Evolutionary conservation across 2,113 vertebrate genomes (phyloP).

Genomic region (Micronycteris hirsuta): DNA sequence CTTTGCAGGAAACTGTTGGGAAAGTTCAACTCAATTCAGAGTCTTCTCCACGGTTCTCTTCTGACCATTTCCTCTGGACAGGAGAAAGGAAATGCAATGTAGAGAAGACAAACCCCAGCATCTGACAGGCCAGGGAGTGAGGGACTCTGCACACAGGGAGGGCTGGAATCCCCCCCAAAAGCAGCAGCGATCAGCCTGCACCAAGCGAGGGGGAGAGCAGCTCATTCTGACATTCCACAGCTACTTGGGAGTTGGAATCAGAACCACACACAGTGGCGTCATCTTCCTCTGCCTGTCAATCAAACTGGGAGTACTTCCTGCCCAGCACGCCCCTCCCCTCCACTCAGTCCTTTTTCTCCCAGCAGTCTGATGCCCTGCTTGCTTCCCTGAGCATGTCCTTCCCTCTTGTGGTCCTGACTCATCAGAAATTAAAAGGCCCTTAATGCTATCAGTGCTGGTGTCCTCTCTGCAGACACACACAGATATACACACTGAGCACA

Average conservation of each 20-base stretch:
- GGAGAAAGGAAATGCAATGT: neutral
- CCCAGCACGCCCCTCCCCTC: neutral
- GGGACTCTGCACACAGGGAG: no score
- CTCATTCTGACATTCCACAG: no score
- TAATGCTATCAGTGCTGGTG: neutral
- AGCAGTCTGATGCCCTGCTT: neutral
- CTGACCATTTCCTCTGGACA: neutral
- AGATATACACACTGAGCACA: neutral
- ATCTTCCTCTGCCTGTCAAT: neutral
- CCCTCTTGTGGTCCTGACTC: neutral
- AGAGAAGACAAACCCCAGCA: neutral
- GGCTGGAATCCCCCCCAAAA: neutral
- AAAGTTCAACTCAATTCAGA: neutral
- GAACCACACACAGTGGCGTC: neutral
- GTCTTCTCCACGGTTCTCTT: neutral
- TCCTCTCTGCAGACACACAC: neutral
- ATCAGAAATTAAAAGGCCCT: neutral
- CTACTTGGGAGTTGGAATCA: neutral
- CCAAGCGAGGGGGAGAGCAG: neutral
- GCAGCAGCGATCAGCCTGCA: no score
- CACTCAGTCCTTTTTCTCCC: neutral
- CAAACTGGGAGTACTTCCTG: neutral
- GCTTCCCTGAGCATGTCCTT: neutral
- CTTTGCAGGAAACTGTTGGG: neutral
- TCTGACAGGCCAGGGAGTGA: fast-evolving